phyloP scores from a whole-genome alignment of 2,797 vertebrate species.

The Muscicapa striata region DNA sequence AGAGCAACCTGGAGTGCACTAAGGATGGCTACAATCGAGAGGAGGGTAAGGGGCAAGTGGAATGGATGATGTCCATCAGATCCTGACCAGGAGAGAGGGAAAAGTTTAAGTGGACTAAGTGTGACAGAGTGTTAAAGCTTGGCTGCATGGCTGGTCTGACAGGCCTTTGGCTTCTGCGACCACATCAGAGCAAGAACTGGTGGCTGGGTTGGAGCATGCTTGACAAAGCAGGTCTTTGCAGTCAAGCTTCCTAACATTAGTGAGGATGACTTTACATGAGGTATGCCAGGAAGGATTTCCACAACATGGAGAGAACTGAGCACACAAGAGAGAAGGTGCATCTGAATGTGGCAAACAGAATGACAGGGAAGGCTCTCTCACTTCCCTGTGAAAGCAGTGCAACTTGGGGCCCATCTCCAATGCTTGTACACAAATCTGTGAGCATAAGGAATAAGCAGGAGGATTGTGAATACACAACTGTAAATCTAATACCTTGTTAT shows the following conservation, averaged over 20 bases:
- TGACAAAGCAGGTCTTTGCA: background rate
- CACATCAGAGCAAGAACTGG: rapidly evolving
- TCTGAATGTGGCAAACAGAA: background rate
- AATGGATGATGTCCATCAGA: background rate
- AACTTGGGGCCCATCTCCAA: background rate
- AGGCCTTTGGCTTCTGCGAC: background rate
- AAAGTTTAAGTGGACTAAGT: background rate
- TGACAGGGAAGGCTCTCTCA: background rate
- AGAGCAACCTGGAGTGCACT: background rate
- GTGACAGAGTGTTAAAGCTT: background rate
- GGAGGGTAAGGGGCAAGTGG: background rate
- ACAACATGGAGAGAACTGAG: background rate
- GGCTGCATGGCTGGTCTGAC: background rate
- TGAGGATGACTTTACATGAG: background rate
- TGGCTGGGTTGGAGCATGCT: background rate
- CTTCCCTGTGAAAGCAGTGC: background rate
- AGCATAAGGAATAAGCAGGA: background rate
- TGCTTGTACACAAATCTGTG: background rate
- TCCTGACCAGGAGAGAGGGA: background rate
- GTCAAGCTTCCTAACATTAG: background rate
- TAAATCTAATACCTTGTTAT: background rate
- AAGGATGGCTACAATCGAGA: background rate
- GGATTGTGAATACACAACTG: background rate
- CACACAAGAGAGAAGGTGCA: background rate
- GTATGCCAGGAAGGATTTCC: background rate